Percentiles rank a stretch among this genome's conserved stretches.
Conservation (phyloP, 2,888 invertebrate species). For the Philopedon plagiatum region DNA sequence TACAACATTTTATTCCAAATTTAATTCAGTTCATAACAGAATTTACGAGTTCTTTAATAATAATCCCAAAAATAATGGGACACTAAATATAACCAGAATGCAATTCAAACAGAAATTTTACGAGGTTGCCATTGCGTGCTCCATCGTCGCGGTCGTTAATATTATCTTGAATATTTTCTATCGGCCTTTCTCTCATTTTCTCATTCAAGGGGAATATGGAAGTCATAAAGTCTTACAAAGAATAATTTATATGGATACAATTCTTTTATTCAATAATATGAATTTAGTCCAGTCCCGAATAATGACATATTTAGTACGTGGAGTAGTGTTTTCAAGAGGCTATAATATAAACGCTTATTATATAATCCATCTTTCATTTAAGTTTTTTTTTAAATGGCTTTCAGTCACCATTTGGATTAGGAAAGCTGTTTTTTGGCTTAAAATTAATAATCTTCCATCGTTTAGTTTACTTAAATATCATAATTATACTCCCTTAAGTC, state of each 20-base stretch:
- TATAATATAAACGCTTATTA: too few relatives aligned
- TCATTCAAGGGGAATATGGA: constrained; percentile 22
- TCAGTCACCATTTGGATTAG: too few relatives aligned
- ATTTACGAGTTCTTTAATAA: background rate
- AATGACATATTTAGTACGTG: background rate
- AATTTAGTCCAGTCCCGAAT: background rate
- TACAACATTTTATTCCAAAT: background rate
- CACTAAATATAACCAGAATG: constrained; percentile 35
- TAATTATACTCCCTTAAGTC: too few relatives aligned
- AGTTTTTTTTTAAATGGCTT: too few relatives aligned
- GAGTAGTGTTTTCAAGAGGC: too few relatives aligned
- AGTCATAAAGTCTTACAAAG: constrained; percentile 32
- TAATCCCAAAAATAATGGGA: constrained; percentile 31
- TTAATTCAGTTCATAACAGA: background rate
- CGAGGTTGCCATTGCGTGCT: constrained; percentile 42
- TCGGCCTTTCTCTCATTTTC: background rate
- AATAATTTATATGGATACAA: constrained; percentile 20
- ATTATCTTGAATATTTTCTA: constrained; percentile 32
- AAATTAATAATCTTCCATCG: too few relatives aligned
- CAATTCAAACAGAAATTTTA: constrained; percentile 43
- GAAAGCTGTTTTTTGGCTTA: too few relatives aligned
- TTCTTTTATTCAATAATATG: constrained; percentile 12
- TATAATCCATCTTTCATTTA: too few relatives aligned
- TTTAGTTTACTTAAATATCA: too few relatives aligned
- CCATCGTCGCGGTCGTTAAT: constrained; percentile 27